Evolutionary conservation across 1,140 invertebrate genomes (phyloP), one percentile per base, ranked within the genome.

Genomic region (Drosophila pectinifera): DNA sequence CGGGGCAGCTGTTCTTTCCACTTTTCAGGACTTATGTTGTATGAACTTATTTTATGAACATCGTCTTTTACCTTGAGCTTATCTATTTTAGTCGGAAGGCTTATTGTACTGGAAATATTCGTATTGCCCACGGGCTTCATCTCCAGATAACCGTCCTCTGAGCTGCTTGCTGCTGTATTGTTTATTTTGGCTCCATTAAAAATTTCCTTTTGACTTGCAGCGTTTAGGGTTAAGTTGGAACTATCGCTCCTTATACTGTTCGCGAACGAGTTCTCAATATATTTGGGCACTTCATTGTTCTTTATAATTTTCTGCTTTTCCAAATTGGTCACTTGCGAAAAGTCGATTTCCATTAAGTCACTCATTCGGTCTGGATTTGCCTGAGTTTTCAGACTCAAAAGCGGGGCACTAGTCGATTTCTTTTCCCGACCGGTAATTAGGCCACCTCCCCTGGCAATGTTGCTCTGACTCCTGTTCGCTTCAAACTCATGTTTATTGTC

Each of bases 301-400:
- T 72, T 64, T 7, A 56, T 76, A 14, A 34, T 26, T 11, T 57
- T 48, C 24, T 69, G 59, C 10, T 68, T 64, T 42, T 82, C 61
- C 56, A 69, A 58, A 43, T 46, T 59, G 0, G 70, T 53, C 16
- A 58, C 64, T 78, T 93, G 93, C 1, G 94, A 95, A 82, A 96
- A 97, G 91, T 97, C 96, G 57, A 97, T 94, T 92, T 96, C 96
- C 95, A 97, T 96, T 43, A 96, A 93, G 92, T 97, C 95, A 56
- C 95, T 95, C 93, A 95, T 95, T 0, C 94, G 94, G 59, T 95
- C 95, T 16, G 93, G 93, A n/a, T 94, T 95, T 73, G 94, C 94
- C 68, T 94, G 94, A 43, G 94, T 94, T 89, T 94, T 94, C 54
- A 93, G 93, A 36, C 92, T 92, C 54, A 95, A 90, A 8, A 95